phyloP scores from a whole-genome alignment of 2,888 invertebrate genomes.

The Mesochorus sp. region DNA sequence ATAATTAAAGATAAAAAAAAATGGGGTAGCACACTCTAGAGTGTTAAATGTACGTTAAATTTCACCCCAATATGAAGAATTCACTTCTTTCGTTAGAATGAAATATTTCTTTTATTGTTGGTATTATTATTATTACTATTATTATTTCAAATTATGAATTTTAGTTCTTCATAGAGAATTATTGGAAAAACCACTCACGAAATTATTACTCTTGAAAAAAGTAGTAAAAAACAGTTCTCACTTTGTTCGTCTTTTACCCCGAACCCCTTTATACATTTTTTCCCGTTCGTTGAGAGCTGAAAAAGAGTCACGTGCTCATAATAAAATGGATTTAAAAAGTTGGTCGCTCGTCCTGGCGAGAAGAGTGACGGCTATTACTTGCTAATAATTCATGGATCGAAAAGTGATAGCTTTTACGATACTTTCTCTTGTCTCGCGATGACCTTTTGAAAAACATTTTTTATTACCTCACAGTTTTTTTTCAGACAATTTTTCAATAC shows the following conservation, averaged over 20 bases:
- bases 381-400: conserved; percentile 43
- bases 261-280: not conserved
- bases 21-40: not conserved
- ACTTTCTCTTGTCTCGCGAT: conserved; percentile 1
- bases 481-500: conserved; percentile 9
- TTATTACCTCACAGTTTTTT: too few relatives aligned
- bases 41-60: not conserved
- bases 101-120: too few relatives aligned
- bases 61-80: not conserved
- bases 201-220: too few relatives aligned
- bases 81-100: conserved; percentile 2
- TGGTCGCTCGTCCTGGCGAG: conserved; percentile 13
- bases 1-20: not conserved
- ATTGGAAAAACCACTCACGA: too few relatives aligned
- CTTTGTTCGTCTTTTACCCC: not conserved
- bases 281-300: not conserved
- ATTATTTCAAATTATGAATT: not conserved
- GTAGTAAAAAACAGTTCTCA: conserved; percentile 6
- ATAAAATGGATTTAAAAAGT: conserved; percentile 51
- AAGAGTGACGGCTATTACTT: conserved; percentile 10
- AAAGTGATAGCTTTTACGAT: conserved; percentile 7
- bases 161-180: too few relatives aligned
- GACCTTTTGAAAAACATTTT: not conserved
- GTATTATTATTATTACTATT: not conserved
- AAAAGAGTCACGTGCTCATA: conserved; percentile 27